Base-by-base conservation (phyloP, 2,888 invertebrate genomes). In the Trichogramma dendrolimi region DNA sequence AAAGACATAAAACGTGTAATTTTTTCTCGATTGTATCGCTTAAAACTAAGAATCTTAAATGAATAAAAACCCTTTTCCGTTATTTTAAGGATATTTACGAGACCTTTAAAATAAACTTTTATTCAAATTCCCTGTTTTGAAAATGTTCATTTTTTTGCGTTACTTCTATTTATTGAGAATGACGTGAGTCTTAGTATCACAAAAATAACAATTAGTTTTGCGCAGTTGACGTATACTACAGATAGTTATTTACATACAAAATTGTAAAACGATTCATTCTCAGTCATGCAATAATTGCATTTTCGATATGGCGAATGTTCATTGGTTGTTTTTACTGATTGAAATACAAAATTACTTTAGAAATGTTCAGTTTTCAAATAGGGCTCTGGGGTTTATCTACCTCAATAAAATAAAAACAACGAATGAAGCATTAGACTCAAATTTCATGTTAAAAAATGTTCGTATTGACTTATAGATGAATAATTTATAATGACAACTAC, bases 401-500 rank as follows among this genome's bases (percentile, higher is more conserved):
- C 27, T 27, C 27, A 27, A 27, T 27, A 27, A 27, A 27, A 27
- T 27, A 27, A 27, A 27, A 27, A 27, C 27, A 27, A 27, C 27
- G 27, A 27, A 27, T 27, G 27, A 27, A 27, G 27, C 27, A 27
- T 27, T 27, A 2, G 27, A 27, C 27, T 27, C 27, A 27, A 27
- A 27, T 27, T 27, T 27, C 27, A 27, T 27, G 27, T 27, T 27
- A 27, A 27, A 27, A 27, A 27, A 27, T 49, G 10, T 49, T 49
- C 2, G 11, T 49, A 10, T 49, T 7, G 11, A 11, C 50, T 49
- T n/a, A 49, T 49, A 14, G 50, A 49, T 14, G 4, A 49, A 70
- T 70, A 66, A 69, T 65, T 62, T 65, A 43, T 60, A 65, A 60
- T 55, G 61, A 62, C 60, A 65, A 58, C 62, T 70, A 69, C 52